These are phyloP conservation scores for Capitella teleta DNA, from an alignment of 1,140 invertebrate genomes.

Conservation along the genomic window DNA sequence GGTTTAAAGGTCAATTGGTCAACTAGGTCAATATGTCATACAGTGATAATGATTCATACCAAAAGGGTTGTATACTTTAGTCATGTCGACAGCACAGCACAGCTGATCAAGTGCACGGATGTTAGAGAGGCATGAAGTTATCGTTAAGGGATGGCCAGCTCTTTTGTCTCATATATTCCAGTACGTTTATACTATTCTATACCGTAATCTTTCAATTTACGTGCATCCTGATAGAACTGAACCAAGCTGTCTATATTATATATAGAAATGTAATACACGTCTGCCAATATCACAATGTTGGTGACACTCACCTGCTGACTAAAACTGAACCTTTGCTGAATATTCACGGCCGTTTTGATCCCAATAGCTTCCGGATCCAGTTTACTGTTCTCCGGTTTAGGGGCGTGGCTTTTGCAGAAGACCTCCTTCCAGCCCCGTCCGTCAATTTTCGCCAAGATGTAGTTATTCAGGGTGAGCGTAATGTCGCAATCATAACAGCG, in stretches of 20 bases:
- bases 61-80: no score
- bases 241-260: not conserved
- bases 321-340: not conserved
- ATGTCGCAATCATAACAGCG: not conserved
- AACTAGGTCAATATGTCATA: no score
- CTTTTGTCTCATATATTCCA: not conserved
- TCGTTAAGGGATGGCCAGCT: not conserved
- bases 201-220: not conserved
- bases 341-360: not conserved
- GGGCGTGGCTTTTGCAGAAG: slow-evolving; percentile 3
- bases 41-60: no score
- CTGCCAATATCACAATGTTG: not conserved
- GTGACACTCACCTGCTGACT: not conserved
- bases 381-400: not conserved
- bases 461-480: slow-evolving; percentile 6
- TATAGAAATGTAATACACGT: not conserved
- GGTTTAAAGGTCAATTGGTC: no score
- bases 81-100: no score
- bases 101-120: no score
- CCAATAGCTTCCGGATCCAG: slow-evolving; percentile 2
- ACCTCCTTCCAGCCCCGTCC: not conserved
- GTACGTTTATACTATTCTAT: not conserved
- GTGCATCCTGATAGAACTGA: not conserved
- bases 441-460: slow-evolving; percentile 2
- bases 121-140: no score